phyloP scores from a whole-genome alignment of 2,888 invertebrate species.

The Melanostoma scalare region DNA sequence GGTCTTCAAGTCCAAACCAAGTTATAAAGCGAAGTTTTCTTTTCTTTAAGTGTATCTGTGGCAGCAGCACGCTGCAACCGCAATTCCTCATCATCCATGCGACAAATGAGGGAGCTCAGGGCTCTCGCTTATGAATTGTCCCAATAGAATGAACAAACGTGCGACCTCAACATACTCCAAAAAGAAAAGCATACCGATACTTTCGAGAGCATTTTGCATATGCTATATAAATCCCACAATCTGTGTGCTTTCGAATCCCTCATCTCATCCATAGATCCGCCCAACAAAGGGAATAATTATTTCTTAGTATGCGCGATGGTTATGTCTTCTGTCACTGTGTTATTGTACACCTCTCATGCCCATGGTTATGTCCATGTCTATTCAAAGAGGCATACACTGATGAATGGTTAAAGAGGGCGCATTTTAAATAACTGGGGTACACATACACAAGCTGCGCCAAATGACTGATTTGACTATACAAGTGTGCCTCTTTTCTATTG shows the following conservation, averaged over 20 bases:
- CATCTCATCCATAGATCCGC: slow-evolving; percentile 20
- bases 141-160: slow-evolving; percentile 12
- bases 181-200: slow-evolving; percentile 53
- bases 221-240: slow-evolving; percentile 40
- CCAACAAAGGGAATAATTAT: slow-evolving; percentile 65
- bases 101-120: slow-evolving; percentile 33
- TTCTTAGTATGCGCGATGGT: slow-evolving; percentile 30
- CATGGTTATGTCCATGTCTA: not conserved
- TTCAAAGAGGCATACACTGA: not conserved
- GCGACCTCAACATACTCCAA: not conserved
- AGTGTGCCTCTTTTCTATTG: slow-evolving; percentile 25
- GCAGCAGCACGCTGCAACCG: slow-evolving; percentile 18
- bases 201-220: slow-evolving; percentile 58
- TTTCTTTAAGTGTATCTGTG: not conserved
- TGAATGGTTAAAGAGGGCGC: slow-evolving; percentile 43
- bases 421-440: slow-evolving; percentile 31
- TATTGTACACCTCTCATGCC: slow-evolving; percentile 31
- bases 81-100: slow-evolving; percentile 27
- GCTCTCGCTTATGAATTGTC: slow-evolving; percentile 16
- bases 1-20: too few relatives aligned
- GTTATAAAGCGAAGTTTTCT: too few relatives aligned
- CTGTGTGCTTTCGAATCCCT: slow-evolving; percentile 10
- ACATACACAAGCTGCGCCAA: slow-evolving; percentile 22
- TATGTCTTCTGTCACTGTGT: slow-evolving; percentile 42
- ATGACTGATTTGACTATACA: slow-evolving; percentile 32